Evolutionary conservation across 64 coral and sea anemone genomes (phyloP).

Genomic region (Platygyra sinensis): DNA sequence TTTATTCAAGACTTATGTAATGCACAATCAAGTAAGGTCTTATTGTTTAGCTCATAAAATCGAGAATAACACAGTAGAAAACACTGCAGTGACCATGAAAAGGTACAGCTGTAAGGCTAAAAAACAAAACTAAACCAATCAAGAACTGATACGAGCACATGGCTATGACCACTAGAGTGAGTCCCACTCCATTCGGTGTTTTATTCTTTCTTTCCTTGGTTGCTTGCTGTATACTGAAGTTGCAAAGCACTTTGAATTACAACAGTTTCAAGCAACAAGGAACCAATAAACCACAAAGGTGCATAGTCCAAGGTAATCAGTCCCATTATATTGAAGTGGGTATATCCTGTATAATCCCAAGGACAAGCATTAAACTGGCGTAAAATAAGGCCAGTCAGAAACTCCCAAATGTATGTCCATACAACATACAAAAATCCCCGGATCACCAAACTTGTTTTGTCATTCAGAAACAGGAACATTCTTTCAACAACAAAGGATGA

Average conservation of each 20-base stretch:
- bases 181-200: neutral
- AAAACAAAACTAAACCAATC: no score
- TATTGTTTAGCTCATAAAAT: no score
- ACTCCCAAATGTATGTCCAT: constrained; percentile 97
- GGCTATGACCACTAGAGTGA: neutral
- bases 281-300: constrained; percentile 91
- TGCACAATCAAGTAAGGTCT: no score
- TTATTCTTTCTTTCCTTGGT: neutral
- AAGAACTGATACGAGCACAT: no score
- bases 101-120: no score
- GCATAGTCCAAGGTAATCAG: constrained; percentile 97
- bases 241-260: constrained; percentile 89
- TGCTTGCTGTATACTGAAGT: constrained; percentile 67
- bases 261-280: constrained; percentile 81
- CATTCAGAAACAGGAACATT: constrained; percentile 65
- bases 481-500: constrained; percentile 78
- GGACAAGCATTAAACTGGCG: constrained; percentile 95
- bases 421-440: constrained; percentile 86
- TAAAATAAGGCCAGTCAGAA: constrained; percentile 68
- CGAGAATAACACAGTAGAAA: no score
- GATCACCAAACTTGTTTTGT: constrained; percentile 59
- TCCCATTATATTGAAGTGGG: constrained; percentile 81
- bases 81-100: no score
- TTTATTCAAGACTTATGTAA: no score
- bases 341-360: constrained; percentile 96